These are phyloP conservation scores for Trypoxylon attenuatum DNA, from an alignment of 2,888 invertebrate genomes.

Conservation along the genomic window DNA sequence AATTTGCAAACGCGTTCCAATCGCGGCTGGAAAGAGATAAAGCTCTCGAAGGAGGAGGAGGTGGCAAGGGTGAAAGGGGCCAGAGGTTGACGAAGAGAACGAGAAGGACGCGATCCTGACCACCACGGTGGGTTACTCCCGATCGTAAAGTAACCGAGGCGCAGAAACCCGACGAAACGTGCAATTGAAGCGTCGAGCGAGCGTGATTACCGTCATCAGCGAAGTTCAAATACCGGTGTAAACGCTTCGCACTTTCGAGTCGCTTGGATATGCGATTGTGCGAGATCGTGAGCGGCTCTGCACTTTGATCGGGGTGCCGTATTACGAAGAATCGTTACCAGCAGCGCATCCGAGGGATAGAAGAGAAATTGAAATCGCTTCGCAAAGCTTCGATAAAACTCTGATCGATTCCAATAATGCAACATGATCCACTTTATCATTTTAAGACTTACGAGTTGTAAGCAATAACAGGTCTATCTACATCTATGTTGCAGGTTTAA, in stretches of 20 bases:
- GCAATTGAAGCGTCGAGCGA: constrained; percentile 65
- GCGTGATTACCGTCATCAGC: constrained; percentile 70
- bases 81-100: constrained; percentile 41
- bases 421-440: no score
- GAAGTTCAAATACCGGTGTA: constrained; percentile 70
- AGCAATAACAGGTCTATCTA: no score
- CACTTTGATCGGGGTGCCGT: constrained; percentile 55
- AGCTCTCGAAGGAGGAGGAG: no score
- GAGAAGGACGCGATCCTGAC: constrained; percentile 57
- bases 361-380: constrained; percentile 54
- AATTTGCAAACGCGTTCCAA: neutral
- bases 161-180: constrained; percentile 69
- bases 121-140: constrained; percentile 60
- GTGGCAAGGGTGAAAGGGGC: constrained; percentile 3
- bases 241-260: constrained; percentile 68
- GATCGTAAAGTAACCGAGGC: constrained; percentile 67
- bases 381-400: constrained; percentile 36
- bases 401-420: no score
- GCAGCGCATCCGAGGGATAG: constrained; percentile 20
- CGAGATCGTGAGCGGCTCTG: constrained; percentile 57
- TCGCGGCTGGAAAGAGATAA: no score
- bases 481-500: no score
- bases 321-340: constrained; percentile 51
- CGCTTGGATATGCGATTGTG: constrained; percentile 60
- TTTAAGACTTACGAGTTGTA: no score